Percentiles rank a stretch among this genome's conserved stretches.
Conservation (phyloP, 1,140 invertebrate species). For the Papilio polyxenes region DNA sequence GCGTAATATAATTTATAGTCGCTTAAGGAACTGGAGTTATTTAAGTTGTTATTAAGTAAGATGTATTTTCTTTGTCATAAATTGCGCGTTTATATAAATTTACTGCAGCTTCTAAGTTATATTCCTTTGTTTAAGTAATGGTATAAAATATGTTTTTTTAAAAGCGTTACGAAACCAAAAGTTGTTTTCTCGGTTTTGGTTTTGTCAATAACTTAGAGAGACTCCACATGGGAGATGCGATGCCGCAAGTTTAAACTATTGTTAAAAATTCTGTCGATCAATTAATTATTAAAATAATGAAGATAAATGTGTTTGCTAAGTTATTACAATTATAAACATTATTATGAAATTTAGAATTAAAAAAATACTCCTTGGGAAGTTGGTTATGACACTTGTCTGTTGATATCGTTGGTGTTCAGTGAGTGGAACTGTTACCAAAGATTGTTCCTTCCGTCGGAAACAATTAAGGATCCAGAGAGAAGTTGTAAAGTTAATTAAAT, state of each 20-base stretch:
- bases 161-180: no score
- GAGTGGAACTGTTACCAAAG: constrained; percentile 42
- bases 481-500: constrained; percentile 68
- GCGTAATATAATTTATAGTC: constrained; percentile 33
- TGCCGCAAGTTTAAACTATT: no score
- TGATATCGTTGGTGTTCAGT: constrained; percentile 22
- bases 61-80: constrained; percentile 12
- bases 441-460: constrained; percentile 59
- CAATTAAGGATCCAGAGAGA: constrained; percentile 61
- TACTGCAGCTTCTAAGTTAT: neutral
- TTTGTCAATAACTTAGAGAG: no score
- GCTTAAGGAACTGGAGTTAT: constrained; percentile 32
- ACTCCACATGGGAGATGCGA: no score
- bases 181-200: no score
- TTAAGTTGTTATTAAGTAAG: constrained; percentile 28
- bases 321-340: neutral
- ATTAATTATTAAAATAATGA: no score
- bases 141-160: neutral
- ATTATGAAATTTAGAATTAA: neutral
- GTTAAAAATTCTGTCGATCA: no score
- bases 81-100: constrained; percentile 18
- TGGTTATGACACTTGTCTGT: neutral
- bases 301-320: no score
- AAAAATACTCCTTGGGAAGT: neutral
- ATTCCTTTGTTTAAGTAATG: constrained; percentile 5